Evolutionary conservation across 2,113 vertebrate genomes (phyloP).

Genomic region (Typhlomys cinereus): DNA sequence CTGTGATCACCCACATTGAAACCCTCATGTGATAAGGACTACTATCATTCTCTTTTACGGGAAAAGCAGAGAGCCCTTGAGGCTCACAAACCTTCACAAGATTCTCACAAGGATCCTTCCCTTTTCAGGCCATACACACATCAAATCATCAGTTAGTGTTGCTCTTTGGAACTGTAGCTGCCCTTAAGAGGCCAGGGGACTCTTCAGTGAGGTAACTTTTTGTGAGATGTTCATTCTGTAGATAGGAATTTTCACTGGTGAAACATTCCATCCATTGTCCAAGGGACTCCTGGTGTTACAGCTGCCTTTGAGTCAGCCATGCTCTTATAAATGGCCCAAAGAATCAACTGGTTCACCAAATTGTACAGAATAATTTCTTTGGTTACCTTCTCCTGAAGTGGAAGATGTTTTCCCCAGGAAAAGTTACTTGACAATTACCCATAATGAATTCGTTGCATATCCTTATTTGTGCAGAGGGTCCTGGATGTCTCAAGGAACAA

Average conservation of each 20-base stretch:
- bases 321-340: too few relatives aligned
- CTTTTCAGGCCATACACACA: background rate
- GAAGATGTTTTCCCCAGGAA: background rate
- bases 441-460: background rate
- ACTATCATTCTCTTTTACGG: background rate
- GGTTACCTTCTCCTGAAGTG: background rate
- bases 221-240: background rate
- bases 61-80: background rate
- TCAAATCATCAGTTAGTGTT: background rate
- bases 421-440: background rate
- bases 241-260: background rate
- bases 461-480: background rate
- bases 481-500: background rate
- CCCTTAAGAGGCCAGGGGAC: background rate
- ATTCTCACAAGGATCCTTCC: background rate
- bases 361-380: background rate
- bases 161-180: background rate
- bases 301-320: background rate
- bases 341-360: background rate
- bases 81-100: background rate
- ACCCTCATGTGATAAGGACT: background rate
- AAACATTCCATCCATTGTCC: background rate
- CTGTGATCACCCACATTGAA: background rate
- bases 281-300: background rate
- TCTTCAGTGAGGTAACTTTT: too few relatives aligned